Percentiles rank a stretch among this genome's conserved stretches.
Conservation (phyloP, 1,140 invertebrate genomes). For the Pogonomyrmex californicus region DNA sequence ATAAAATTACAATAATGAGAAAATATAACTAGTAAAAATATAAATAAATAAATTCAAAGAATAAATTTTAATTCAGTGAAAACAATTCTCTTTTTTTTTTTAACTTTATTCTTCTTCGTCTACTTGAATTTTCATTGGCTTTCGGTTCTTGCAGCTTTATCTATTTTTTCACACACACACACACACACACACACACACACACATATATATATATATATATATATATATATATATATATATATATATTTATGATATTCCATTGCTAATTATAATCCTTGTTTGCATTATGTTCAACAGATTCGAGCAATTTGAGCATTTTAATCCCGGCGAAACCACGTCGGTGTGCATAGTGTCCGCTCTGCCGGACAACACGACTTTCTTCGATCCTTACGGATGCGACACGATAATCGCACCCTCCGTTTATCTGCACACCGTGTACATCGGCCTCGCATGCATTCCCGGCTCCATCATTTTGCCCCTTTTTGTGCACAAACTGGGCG, state of each 20-base stretch:
- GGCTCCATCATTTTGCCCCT: constrained; percentile 91
- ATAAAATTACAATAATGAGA: constrained; percentile 2
- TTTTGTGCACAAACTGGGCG: constrained; percentile 91
- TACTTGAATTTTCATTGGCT: not conserved
- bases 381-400: constrained; percentile 81
- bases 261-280: not conserved
- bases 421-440: constrained; percentile 91
- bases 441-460: constrained; percentile 91
- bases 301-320: constrained; percentile 89
- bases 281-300: constrained; percentile 86
- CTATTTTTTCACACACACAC: not conserved
- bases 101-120: not conserved
- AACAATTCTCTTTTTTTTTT: not conserved
- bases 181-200: too few relatives aligned
- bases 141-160: not conserved
- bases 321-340: constrained; percentile 89
- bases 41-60: constrained; percentile 8
- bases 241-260: not conserved
- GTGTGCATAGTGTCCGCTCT: constrained; percentile 91
- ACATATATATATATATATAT: not conserved
- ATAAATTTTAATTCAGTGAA: not conserved
- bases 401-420: constrained; percentile 88
- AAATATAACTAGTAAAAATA: not conserved
- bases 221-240: not conserved
- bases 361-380: constrained; percentile 76